A percentile compares a stretch with the other conserved stretches of the same genome.
Conservation (phyloP, 2,797 vertebrate species). For the Chiloscyllium punctatum region DNA sequence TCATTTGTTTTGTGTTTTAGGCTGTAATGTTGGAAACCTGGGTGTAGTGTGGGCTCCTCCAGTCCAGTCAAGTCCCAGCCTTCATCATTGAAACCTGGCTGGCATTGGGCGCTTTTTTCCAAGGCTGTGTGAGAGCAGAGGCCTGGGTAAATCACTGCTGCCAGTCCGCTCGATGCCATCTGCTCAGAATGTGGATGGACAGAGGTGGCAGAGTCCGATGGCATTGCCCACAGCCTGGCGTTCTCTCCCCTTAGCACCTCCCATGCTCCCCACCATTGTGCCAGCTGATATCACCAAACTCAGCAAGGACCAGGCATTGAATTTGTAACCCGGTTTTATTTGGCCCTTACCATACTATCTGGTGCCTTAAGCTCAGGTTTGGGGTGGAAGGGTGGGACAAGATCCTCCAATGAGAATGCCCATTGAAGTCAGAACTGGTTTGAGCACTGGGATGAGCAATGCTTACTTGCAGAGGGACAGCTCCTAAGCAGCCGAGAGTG, state of each 20-base stretch:
- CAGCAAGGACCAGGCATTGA: not conserved
- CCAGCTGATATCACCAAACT: not conserved
- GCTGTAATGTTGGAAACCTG: not conserved
- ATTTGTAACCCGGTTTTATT: not conserved
- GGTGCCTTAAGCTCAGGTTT: not conserved
- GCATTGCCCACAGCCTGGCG: not conserved
- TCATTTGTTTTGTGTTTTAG: not conserved
- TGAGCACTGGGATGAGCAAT: not conserved
- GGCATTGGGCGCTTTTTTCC: not conserved
- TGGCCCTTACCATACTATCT: not conserved
- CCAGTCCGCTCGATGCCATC: not conserved
- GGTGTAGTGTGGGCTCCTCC: not conserved
- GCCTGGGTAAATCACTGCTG: not conserved
- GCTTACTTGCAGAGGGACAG: not conserved
- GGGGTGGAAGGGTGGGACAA: not conserved
- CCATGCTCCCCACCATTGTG: not conserved
- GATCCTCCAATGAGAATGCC: not conserved
- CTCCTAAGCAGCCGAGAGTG: too few relatives aligned
- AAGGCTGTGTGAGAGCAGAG: not conserved
- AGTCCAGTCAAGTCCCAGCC: not conserved
- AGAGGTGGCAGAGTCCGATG: not conserved
- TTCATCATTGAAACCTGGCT: not conserved
- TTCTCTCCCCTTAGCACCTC: not conserved
- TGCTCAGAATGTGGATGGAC: not conserved
- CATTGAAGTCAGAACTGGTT: not conserved